These are phyloP conservation scores for Muscidifurax raptorellus DNA, from an alignment of 1,140 invertebrate species.

Conservation along the genomic window DNA sequence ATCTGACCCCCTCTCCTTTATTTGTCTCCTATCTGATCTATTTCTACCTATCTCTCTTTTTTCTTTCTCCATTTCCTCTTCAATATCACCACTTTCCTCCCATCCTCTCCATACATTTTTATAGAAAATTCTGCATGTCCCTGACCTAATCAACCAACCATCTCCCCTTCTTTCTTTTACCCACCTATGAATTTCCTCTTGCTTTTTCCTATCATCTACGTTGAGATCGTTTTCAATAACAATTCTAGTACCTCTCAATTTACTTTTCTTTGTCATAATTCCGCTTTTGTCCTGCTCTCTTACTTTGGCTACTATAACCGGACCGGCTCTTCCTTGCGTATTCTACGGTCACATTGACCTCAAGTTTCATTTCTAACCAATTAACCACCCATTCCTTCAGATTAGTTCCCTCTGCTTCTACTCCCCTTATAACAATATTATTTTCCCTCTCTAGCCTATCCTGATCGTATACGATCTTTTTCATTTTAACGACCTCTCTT, in stretches of 20 bases:
- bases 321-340: background rate
- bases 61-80: background rate
- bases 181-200: no score
- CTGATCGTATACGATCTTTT: background rate
- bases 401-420: background rate
- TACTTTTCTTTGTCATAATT: background rate
- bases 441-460: background rate
- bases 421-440: constrained; percentile 5
- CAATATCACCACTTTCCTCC: no score
- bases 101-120: background rate
- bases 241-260: no score
- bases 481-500: background rate
- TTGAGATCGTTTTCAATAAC: constrained; percentile 1
- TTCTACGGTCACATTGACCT: background rate
- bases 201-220: background rate
- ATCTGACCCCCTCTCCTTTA: background rate
- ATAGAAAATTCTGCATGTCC: background rate
- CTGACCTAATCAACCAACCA: background rate
- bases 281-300: background rate
- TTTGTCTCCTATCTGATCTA: background rate
- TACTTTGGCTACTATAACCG: background rate
- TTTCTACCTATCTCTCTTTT: background rate
- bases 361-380: background rate
- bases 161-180: background rate
- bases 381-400: no score